Base-by-base conservation (phyloP, 1,140 invertebrate genomes). In the Ceratosolen solmsi region DNA sequence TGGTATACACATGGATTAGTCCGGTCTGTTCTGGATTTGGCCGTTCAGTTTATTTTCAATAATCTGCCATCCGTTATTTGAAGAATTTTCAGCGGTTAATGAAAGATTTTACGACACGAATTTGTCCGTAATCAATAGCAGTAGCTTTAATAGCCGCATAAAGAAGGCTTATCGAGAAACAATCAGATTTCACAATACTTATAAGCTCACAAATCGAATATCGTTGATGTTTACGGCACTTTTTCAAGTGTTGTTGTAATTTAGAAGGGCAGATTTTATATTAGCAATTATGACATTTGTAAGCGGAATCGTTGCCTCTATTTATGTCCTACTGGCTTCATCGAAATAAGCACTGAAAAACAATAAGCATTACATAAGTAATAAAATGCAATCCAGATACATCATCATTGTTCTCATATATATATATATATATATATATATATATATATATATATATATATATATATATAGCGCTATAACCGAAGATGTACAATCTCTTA, bases 131-230 rank as follows among this genome's bases (percentile, higher is more conserved):
- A 17, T 1, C 0, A n/a, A n/a, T n/a, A 49, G 25, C 41, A 27
- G 1, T 0, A 49, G 38, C n/a, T 71, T 71, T 46, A 71, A 46
- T 25, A 38, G 4, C 17, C 9, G 30, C 68, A 49, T 46, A 71
- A 46, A 25, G 63, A 71, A 71, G 68, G 22, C n/a, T 71, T 71
- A 71, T 71, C 41, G 46, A 46, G 41, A 46, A 72, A 49, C n/a
- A 51, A 51, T 72, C 11, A 72, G 27, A 72, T 72, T 49, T 72
- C 33, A 27, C 36, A 68, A 38, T 68, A 38, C 63, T 68, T 68
- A n/a, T n/a, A 68, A 68, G 20, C 33, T 68, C n/a, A 33, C 38
- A 38, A 68, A 68, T 38, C 13, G 1, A 65, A 13, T 60, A 30
- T 30, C 0, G 0, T 30, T 30, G 0, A 30, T 60, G n/a, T 60